phyloP scores from a whole-genome alignment of 2,797 vertebrate species.

The Etheostoma nigrum region DNA sequence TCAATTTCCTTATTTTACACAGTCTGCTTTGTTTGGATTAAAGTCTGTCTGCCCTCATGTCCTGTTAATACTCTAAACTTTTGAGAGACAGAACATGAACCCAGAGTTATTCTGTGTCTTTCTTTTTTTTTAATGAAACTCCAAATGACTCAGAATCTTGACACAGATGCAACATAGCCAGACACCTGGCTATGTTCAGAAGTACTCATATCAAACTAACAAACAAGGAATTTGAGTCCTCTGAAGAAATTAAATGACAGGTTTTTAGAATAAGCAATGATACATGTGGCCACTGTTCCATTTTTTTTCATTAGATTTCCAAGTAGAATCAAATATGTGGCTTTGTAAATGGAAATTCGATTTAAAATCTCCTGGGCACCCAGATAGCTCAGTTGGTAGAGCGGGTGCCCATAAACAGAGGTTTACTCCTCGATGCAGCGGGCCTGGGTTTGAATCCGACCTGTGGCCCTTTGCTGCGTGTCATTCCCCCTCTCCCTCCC shows the following conservation, averaged over 20 bases:
- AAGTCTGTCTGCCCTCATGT: conserved; percentile 43
- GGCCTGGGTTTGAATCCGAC: too few species aligned
- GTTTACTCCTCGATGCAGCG: too few species aligned
- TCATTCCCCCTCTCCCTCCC: too few species aligned
- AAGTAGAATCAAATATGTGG: conserved; percentile 12
- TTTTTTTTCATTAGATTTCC: neutral
- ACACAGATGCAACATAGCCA: too few species aligned
- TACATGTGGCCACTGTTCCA: conserved; percentile 1
- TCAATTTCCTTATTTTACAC: conserved; percentile 34
- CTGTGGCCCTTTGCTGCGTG: too few species aligned
- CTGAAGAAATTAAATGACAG: conserved; percentile 29
- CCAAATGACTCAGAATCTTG: conserved; percentile 34
- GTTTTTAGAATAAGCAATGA: conserved; percentile 28
- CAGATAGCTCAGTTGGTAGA: too few species aligned
- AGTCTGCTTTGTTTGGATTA: conserved; percentile 38
- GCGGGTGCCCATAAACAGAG: too few species aligned
- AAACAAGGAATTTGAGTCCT: conserved; percentile 41
- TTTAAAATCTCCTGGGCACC: neutral
- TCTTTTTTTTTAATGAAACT: conserved; percentile 34
- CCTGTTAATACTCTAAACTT: conserved; percentile 52
- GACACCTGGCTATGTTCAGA: conserved; percentile 59
- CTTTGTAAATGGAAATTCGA: conserved; percentile 16
- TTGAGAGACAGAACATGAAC: conserved; percentile 38
- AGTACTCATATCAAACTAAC: conserved; percentile 39
- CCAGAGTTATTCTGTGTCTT: conserved; percentile 14